Conservation (phyloP, 2,797 vertebrate species). For the Chelidonichthys spinosus region DNA sequence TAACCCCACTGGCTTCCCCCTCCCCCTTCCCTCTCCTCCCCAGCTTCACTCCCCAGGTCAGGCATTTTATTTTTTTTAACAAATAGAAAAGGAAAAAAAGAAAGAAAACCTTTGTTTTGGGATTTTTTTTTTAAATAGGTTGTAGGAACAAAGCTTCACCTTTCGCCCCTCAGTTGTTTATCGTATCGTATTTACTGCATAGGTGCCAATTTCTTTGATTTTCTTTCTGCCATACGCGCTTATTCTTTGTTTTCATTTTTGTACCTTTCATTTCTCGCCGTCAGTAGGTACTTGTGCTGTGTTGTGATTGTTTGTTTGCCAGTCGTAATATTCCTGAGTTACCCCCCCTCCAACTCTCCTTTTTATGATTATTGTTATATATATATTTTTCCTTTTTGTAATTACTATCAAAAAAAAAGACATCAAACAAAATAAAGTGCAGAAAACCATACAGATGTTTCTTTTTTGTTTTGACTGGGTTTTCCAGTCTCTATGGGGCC, state of each 20-base stretch:
- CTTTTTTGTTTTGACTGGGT: conserved; percentile 89
- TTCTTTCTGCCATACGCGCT: conserved; percentile 77
- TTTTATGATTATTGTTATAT: conserved; percentile 93
- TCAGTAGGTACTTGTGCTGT: conserved; percentile 97
- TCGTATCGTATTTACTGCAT: conserved; percentile 91
- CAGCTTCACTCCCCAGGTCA: conserved; percentile 78
- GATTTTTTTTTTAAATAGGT: conserved; percentile 85
- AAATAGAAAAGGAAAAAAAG: conserved; percentile 75
- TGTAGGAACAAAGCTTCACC: conserved; percentile 91
- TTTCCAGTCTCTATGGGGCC: conserved; percentile 96
- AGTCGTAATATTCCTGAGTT: conserved; percentile 89
- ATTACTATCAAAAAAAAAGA: conserved; percentile 89
- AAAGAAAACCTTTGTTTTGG: conserved; percentile 87
- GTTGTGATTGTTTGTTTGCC: conserved; percentile 99
- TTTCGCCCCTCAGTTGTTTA: conserved; percentile 91
- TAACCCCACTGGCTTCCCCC: conserved; percentile 36
- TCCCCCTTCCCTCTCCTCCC: conserved; percentile 37
- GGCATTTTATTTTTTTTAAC: conserved; percentile 86
- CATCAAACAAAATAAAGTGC: conserved; percentile 86
- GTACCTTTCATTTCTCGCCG: conserved; percentile 93
- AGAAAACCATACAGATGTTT: conserved; percentile 89
- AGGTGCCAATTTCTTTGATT: conserved; percentile 85
- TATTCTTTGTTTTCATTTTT: conserved; percentile 73
- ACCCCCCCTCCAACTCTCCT: conserved; percentile 56
- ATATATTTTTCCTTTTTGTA: conserved; percentile 89